These are phyloP conservation scores for Lasioglossum oenotherae DNA, from an alignment of 2,888 invertebrate genomes.

Conservation along the genomic window DNA sequence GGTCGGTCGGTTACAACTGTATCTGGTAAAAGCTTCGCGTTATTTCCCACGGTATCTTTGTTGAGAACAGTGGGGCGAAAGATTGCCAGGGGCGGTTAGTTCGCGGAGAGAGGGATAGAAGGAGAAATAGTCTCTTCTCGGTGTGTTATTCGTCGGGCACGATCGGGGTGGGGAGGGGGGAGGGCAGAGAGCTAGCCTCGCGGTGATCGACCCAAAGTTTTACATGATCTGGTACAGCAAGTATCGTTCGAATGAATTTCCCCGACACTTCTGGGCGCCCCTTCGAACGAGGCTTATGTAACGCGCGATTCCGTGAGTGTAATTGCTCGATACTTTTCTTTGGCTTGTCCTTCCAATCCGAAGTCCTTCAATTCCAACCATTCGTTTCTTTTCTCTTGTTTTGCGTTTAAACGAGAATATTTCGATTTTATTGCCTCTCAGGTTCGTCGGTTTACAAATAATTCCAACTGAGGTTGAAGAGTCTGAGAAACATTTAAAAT, in stretches of 20 bases:
- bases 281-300: slow-evolving; percentile 5
- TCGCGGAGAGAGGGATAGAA: slow-evolving; percentile 51
- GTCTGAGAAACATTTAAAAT: not conserved
- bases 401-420: not conserved
- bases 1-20: slow-evolving; percentile 68
- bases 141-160: slow-evolving; percentile 24
- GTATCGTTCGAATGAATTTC: slow-evolving; percentile 46
- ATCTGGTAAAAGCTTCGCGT: slow-evolving; percentile 79
- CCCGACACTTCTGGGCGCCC: slow-evolving; percentile 19
- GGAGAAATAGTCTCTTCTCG: slow-evolving; percentile 59
- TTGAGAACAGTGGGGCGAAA: slow-evolving; percentile 57
- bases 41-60: slow-evolving; percentile 80
- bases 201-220: slow-evolving; percentile 72
- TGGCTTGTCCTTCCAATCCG: not conserved
- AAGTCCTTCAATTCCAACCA: not conserved
- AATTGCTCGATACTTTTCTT: slow-evolving; percentile 6
- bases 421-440: not conserved
- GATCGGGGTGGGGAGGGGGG: not conserved
- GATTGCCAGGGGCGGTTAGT: slow-evolving; percentile 57
- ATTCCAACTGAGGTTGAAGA: not conserved
- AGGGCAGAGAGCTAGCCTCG: slow-evolving; percentile 36
- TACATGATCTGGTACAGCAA: slow-evolving; percentile 71
- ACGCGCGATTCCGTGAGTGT: slow-evolving; percentile 16
- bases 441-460: not conserved
- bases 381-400: not conserved